Base-by-base conservation (phyloP, 2,888 invertebrate species). In the Xestia sexstrigata region DNA sequence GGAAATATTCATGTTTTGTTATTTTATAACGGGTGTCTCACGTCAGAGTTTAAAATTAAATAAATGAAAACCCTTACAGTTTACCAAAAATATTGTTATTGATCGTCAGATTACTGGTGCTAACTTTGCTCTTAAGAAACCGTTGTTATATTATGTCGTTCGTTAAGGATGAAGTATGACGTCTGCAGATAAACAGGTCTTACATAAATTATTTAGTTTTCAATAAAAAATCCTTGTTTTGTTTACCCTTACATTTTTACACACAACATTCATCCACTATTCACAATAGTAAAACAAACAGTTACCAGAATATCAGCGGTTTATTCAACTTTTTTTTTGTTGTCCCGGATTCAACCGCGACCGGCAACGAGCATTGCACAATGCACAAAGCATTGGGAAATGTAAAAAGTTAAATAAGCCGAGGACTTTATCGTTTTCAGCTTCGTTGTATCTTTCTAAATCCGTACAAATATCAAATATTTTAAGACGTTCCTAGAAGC, bases 351-450 rank as follows among this genome's bases (percentile, higher is more conserved):
- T 26, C 45, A 45, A 42, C 62, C 42, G 70, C 67, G 35, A 1
- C 30, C 42, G 58, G 7, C 35, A 62, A 42, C 70, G 67, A 70
- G 52, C 52, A 35, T 17, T 47, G 58, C 39, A 9, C 67, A 67
- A 76, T 65, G 26, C 55, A 78, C 60, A 82, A 82, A 77, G 52
- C 78, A 72, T 70, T 58, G 45, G 55, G 9, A 45, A 73, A 73
- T 81, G 39, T 81, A 72, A 78, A 82, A 74, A 82, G 49, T 55
- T 70, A 70, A 82, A 82, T 58, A 70, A 68, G 58, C 52, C 39
- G 8, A 35, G 30, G 45, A 70, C 35, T 58, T 70, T 68, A 68
- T 71, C 26, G 39, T 78, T 70, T 73, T 63, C n/a, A 58, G 49
- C 66, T 73, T 23, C 82, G 55, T 58, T 63, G 49, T 58, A 30